These are phyloP conservation scores for Heliothis virescens DNA, from an alignment of 1,140 invertebrate species.

Conservation along the genomic window DNA sequence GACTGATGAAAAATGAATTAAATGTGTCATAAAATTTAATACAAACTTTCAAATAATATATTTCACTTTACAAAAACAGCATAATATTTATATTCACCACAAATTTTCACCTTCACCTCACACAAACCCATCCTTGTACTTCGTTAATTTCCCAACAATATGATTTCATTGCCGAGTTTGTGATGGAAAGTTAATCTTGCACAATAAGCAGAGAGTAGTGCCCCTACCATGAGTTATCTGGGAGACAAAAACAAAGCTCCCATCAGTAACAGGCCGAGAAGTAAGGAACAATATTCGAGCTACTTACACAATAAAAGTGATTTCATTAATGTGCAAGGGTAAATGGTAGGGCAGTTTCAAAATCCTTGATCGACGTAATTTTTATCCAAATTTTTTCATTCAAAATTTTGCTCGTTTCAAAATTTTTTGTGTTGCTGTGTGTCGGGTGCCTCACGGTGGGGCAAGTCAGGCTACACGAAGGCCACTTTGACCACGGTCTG, in stretches of 20 bases:
- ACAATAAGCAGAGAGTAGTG: neutral
- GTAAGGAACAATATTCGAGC: neutral
- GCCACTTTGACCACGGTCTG: slow-evolving; percentile 79
- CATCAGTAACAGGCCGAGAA: neutral
- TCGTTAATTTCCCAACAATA: slow-evolving; percentile 2
- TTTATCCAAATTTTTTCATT: too few relatives aligned
- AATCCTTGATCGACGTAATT: too few relatives aligned
- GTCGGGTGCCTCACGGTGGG: neutral
- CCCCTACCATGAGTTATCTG: neutral
- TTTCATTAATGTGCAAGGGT: too few relatives aligned
- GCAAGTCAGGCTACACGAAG: slow-evolving; percentile 58
- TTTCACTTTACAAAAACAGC: slow-evolving; percentile 47
- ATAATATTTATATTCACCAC: slow-evolving; percentile 32
- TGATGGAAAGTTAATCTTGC: slow-evolving; percentile 15
- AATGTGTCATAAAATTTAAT: slow-evolving; percentile 42
- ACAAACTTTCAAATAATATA: slow-evolving; percentile 40
- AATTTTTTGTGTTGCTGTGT: neutral
- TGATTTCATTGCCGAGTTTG: neutral
- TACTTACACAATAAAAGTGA: too few relatives aligned
- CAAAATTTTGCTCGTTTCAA: neutral
- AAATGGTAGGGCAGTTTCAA: too few relatives aligned
- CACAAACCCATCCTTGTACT: slow-evolving; percentile 17
- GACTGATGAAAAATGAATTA: neutral
- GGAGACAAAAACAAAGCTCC: neutral
- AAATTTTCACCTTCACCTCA: slow-evolving; percentile 32